These are phyloP conservation scores for Cecidostiba fungosa DNA, from an alignment of 2,888 invertebrate species.

Conservation along the genomic window DNA sequence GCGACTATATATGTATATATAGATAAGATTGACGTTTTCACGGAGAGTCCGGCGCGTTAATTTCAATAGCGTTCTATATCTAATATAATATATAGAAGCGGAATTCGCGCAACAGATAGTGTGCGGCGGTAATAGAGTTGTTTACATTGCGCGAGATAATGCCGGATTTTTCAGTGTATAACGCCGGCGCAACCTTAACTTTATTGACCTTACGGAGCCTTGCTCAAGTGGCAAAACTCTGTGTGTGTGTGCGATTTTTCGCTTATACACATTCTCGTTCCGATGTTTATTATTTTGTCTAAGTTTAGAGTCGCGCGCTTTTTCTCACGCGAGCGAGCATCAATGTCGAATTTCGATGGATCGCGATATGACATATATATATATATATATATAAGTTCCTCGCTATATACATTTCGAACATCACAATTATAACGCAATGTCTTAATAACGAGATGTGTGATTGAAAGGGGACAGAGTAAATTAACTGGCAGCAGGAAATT, in stretches of 20 bases:
- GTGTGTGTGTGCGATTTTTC: not conserved
- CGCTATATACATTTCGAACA: too few species aligned
- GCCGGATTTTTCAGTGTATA: constrained; percentile 35
- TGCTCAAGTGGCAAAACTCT: constrained; percentile 16
- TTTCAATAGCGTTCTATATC: not conserved
- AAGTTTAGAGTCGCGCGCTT: not conserved
- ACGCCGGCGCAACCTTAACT: constrained; percentile 57
- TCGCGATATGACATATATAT: too few species aligned
- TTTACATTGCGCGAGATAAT: constrained; percentile 58
- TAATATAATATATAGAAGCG: not conserved
- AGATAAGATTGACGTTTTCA: not conserved
- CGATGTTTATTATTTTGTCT: not conserved
- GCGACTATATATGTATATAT: not conserved
- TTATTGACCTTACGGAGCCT: constrained; percentile 55
- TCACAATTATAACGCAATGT: too few species aligned
- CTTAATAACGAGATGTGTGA: too few species aligned
- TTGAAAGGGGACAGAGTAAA: not conserved
- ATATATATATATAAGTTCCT: too few species aligned
- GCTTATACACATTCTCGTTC: not conserved
- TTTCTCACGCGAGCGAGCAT: not conserved
- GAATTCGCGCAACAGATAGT: constrained; percentile 24
- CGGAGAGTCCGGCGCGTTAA: not conserved
- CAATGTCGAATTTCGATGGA: not conserved
- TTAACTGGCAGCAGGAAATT: not conserved
- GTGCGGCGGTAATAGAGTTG: constrained; percentile 56